A percentile compares a stretch with the other conserved stretches of the same genome.
Conservation (phyloP, 2,888 invertebrate genomes). For the Dyspetes luteomarginatus region DNA sequence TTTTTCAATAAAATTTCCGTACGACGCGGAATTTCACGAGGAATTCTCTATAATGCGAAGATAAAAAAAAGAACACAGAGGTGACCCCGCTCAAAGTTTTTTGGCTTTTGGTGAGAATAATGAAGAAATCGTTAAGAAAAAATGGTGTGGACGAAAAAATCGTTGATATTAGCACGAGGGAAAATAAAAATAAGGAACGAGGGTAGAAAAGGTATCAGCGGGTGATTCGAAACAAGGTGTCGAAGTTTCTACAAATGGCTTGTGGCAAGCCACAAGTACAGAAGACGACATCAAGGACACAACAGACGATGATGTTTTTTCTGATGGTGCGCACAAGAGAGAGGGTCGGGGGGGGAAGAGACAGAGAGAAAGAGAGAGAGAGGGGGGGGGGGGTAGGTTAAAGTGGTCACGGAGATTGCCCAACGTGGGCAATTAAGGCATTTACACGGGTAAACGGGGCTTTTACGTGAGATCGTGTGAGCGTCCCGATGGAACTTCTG, state of each 20-base stretch:
- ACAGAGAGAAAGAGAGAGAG: too few relatives aligned
- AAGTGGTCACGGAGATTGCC: slow-evolving; percentile 67
- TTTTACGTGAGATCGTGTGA: slow-evolving; percentile 19
- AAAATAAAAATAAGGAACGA: background rate
- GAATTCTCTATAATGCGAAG: background rate
- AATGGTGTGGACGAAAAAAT: too few relatives aligned
- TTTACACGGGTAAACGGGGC: slow-evolving; percentile 64
- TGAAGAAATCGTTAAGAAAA: background rate
- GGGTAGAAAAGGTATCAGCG: background rate
- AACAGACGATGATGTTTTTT: slow-evolving; percentile 22
- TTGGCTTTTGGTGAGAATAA: background rate
- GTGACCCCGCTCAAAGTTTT: too few relatives aligned
- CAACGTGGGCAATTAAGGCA: slow-evolving; percentile 67
- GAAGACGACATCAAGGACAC: background rate
- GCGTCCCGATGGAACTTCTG: background rate
- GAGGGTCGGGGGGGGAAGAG: background rate
- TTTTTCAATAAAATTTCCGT: too few relatives aligned
- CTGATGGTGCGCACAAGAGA: slow-evolving; percentile 48
- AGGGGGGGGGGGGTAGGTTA: slow-evolving; percentile 40
- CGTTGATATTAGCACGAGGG: background rate
- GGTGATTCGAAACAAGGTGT: background rate
- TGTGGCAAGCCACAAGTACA: background rate
- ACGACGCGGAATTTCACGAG: background rate
- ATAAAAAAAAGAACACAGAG: too few relatives aligned
- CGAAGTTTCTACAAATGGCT: background rate